Evolutionary conservation across 2,888 invertebrate genomes (phyloP).

Genomic region (Thymelicus acteon): DNA sequence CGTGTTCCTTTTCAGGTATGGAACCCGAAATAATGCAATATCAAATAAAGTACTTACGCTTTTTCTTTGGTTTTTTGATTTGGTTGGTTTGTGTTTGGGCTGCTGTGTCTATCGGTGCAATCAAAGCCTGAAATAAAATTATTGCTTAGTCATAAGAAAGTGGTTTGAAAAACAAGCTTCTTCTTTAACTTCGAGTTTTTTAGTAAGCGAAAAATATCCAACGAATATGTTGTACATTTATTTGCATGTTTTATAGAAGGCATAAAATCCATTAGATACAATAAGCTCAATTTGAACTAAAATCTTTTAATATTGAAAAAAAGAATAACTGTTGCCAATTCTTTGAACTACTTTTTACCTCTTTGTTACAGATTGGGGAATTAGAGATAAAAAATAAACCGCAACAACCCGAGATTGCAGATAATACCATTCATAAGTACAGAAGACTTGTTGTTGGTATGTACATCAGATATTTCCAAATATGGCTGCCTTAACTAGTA

Average conservation of each 20-base stretch:
- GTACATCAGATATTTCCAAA: not conserved
- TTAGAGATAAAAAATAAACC: not conserved
- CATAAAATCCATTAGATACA: too few species aligned
- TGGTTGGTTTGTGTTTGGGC: slow-evolving; percentile 59
- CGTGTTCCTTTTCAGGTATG: too few species aligned
- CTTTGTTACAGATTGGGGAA: not conserved
- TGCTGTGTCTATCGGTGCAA: slow-evolving; percentile 54
- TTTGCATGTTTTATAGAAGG: too few species aligned
- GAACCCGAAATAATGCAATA: too few species aligned
- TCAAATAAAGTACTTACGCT: slow-evolving; percentile 54
- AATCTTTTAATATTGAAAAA: not conserved
- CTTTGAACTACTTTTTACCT: not conserved
- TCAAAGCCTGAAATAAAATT: slow-evolving; percentile 31
- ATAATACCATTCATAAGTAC: not conserved
- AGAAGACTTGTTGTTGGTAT: too few species aligned
- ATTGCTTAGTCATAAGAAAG: not conserved
- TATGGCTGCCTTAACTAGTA: too few species aligned
- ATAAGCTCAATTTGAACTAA: too few species aligned
- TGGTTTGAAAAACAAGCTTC: too few species aligned
- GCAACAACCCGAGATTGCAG: not conserved
- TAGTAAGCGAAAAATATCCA: too few species aligned
- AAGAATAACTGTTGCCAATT: not conserved
- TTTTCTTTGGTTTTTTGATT: slow-evolving; percentile 63
- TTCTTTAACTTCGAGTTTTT: too few species aligned
- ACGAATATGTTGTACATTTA: too few species aligned